Percentiles rank a stretch among this genome's conserved stretches.
These are phyloP conservation scores for Calidris pugnax DNA, from an alignment of 2,113 vertebrate genomes.

Conservation along the genomic window DNA sequence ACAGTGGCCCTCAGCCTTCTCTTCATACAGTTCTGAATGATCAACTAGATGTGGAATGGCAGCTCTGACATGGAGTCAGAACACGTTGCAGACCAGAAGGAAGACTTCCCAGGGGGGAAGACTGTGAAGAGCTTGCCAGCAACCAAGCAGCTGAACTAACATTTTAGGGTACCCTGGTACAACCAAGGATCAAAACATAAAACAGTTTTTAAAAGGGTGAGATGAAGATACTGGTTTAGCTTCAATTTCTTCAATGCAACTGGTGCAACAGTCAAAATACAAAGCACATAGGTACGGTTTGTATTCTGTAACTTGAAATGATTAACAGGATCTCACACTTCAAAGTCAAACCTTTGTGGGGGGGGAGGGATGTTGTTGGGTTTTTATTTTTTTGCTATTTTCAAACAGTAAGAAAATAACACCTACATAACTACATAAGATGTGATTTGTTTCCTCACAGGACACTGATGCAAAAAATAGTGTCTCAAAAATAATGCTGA, in stretches of 20 bases:
- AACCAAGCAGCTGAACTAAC: background rate
- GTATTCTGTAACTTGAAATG: background rate
- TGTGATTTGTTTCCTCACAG: background rate
- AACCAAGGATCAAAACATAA: background rate
- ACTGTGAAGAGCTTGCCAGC: background rate
- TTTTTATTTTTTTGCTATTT: background rate
- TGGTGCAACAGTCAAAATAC: background rate
- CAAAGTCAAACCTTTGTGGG: background rate
- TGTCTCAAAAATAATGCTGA: background rate
- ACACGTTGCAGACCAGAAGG: background rate
- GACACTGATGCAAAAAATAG: background rate
- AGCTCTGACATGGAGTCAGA: background rate
- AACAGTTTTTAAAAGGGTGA: background rate
- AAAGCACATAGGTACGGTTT: background rate
- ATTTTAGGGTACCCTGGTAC: background rate
- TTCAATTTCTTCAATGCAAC: background rate
- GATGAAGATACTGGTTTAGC: background rate
- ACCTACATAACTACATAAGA: background rate
- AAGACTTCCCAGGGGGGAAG: fast-evolving
- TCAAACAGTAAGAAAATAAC: background rate
- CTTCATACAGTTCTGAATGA: background rate
- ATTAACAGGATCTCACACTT: background rate
- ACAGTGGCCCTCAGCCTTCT: background rate
- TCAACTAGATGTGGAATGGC: background rate
- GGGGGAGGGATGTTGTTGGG: background rate